These are phyloP conservation scores for Nemotelus nigrinus DNA, from an alignment of 2,888 invertebrate genomes.

Conservation along the genomic window DNA sequence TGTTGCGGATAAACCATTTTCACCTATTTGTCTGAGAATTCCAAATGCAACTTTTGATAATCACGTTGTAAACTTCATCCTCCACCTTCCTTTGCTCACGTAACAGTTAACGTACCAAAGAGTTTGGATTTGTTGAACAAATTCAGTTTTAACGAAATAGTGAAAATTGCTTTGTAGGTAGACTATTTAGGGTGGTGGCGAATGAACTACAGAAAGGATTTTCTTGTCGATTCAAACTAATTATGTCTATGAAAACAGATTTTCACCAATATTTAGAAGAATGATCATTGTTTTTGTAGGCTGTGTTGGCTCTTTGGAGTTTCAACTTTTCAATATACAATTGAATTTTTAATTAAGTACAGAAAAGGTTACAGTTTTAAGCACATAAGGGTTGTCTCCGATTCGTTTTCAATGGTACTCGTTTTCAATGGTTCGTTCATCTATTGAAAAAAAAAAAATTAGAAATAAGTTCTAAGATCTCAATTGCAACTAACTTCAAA, in stretches of 20 bases:
- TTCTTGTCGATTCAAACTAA: neutral
- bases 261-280: neutral
- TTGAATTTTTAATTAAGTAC: too few species aligned
- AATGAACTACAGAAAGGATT: neutral
- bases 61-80: neutral
- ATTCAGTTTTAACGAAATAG: neutral
- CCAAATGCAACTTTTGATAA: neutral
- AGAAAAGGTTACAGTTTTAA: too few species aligned
- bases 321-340: too few species aligned
- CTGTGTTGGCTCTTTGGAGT: too few species aligned
- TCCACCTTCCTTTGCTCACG: neutral
- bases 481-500: neutral
- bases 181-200: neutral
- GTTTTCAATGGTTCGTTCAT: too few species aligned
- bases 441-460: too few species aligned
- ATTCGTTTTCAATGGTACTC: too few species aligned
- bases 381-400: too few species aligned
- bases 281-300: neutral
- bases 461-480: too few species aligned
- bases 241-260: neutral
- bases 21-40: neutral
- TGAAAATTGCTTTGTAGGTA: neutral
- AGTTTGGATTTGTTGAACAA: neutral
- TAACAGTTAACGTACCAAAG: neutral
- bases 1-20: neutral